Conservation (phyloP, 2,797 vertebrate species). For the Neosalanx taihuensis region DNA sequence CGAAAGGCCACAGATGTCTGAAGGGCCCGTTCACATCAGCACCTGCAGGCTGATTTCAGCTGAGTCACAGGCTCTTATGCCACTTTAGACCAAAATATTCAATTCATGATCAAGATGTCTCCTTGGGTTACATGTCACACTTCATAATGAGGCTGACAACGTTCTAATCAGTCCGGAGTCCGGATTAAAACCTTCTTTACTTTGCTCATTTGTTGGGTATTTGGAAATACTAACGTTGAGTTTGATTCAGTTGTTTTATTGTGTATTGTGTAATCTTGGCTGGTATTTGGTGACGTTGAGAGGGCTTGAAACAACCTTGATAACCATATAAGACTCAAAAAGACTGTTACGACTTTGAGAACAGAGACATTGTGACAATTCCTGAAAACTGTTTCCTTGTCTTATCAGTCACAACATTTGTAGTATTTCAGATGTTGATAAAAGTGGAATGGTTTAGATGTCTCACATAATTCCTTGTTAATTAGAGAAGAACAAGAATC, state of each 20-base stretch:
- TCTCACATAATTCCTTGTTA: not conserved
- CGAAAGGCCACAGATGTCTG: constrained; percentile 10
- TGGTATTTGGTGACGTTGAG: not conserved
- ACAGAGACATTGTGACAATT: no score
- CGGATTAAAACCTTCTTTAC: not conserved
- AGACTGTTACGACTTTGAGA: no score
- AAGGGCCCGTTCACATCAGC: constrained; percentile 20
- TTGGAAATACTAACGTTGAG: not conserved
- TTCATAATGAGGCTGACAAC: constrained; percentile 14
- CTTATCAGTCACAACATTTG: not conserved
- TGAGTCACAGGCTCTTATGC: constrained; percentile 33
- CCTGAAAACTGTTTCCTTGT: not conserved
- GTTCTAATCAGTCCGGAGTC: constrained; percentile 15
- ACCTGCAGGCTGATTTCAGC: constrained; percentile 19
- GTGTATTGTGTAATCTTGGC: not conserved
- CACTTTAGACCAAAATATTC: constrained; percentile 21
- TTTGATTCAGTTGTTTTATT: not conserved
- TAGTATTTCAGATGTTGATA: no score
- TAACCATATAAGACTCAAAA: not conserved
- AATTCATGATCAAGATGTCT: constrained; percentile 29
- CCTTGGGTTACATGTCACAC: constrained; percentile 26
- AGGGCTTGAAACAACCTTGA: not conserved
- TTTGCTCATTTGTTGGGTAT: not conserved
- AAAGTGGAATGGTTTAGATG: not conserved
- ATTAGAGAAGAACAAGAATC: no score